A percentile compares a stretch with the other conserved stretches of the same genome.
These are phyloP conservation scores for Dunckerocampus dactyliophorus DNA, from an alignment of 2,113 vertebrate species.

Conservation along the genomic window DNA sequence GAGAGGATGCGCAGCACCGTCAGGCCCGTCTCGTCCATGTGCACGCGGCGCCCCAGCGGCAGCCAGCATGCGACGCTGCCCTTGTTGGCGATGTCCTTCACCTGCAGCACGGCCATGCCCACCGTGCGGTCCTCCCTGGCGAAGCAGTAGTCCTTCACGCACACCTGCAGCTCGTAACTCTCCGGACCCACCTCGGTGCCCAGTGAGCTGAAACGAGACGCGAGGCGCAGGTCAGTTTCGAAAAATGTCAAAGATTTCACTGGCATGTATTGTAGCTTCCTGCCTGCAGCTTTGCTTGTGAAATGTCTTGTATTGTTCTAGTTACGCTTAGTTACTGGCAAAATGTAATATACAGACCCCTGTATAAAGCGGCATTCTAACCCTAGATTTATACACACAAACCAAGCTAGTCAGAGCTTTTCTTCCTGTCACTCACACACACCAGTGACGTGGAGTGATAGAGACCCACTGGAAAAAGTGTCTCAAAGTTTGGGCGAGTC, in stretches of 20 bases:
- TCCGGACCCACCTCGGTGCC: constrained; percentile 87
- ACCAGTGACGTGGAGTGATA: background rate
- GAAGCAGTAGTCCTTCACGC: constrained; percentile 98
- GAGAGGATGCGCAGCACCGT: constrained; percentile 96
- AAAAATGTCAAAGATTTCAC: background rate
- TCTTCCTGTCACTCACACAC: background rate
- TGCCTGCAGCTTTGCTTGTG: too few relatives aligned
- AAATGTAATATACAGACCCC: too few relatives aligned
- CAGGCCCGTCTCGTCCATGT: constrained; percentile 98
- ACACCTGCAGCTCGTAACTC: constrained; percentile 95
- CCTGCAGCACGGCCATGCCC: constrained; percentile 87
- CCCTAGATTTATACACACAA: too few relatives aligned
- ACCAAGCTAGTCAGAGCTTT: too few relatives aligned
- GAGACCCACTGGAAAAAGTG: too few relatives aligned
- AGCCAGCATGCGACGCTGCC: constrained; percentile 87
- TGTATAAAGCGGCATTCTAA: too few relatives aligned
- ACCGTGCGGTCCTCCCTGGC: constrained; percentile 92
- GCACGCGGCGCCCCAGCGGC: constrained; percentile 85
- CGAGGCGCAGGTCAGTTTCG: too few relatives aligned
- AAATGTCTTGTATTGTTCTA: too few relatives aligned
- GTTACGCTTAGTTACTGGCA: too few relatives aligned
- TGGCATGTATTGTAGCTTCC: too few relatives aligned
- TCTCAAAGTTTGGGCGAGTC: too few relatives aligned
- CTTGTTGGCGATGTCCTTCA: constrained; percentile 82
- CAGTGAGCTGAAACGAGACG: constrained; percentile 73